phyloP scores from a whole-genome alignment of 1,140 invertebrate species.

The Orussus abietinus region DNA sequence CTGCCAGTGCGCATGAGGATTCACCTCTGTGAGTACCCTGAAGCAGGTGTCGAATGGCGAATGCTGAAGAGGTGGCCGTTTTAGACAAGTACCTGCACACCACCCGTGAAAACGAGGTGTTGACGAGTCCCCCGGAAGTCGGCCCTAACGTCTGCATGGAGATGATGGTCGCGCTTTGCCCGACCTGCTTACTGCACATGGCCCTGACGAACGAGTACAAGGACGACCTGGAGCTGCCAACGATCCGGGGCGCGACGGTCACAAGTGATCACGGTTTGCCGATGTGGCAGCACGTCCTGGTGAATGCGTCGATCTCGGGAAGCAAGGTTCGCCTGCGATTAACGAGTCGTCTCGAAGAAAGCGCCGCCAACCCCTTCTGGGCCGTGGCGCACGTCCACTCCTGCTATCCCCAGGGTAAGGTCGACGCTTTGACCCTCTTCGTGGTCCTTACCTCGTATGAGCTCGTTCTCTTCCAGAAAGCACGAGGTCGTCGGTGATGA shows the following conservation, averaged over 20 bases:
- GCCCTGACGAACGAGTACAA: neutral
- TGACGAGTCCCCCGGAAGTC: slow-evolving; percentile 9
- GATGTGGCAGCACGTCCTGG: slow-evolving; percentile 20
- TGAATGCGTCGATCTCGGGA: neutral
- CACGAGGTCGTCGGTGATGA: slow-evolving; percentile 3
- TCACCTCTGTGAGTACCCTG: slow-evolving; percentile 21
- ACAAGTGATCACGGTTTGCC: slow-evolving; percentile 10
- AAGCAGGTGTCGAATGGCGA: neutral
- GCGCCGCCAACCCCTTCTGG: slow-evolving; percentile 13
- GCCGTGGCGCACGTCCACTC: slow-evolving; percentile 18
- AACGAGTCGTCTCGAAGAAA: neutral
- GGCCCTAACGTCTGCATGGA: slow-evolving; percentile 18
- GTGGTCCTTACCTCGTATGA: too few species aligned
- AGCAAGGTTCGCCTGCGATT: slow-evolving; percentile 1
- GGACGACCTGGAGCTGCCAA: neutral
- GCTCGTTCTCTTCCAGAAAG: too few species aligned
- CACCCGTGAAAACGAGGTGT: neutral
- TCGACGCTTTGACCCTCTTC: too few species aligned
- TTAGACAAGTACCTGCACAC: slow-evolving; percentile 24
- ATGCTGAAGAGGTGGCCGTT: neutral
- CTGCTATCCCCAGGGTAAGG: slow-evolving; percentile 16
- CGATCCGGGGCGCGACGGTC: neutral
- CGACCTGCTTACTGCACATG: slow-evolving; percentile 17
- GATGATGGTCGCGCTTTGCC: slow-evolving; percentile 22
- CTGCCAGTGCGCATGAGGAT: slow-evolving; percentile 11